Base-by-base conservation (phyloP, 2,888 invertebrate species). In the Venusia cambrica region DNA sequence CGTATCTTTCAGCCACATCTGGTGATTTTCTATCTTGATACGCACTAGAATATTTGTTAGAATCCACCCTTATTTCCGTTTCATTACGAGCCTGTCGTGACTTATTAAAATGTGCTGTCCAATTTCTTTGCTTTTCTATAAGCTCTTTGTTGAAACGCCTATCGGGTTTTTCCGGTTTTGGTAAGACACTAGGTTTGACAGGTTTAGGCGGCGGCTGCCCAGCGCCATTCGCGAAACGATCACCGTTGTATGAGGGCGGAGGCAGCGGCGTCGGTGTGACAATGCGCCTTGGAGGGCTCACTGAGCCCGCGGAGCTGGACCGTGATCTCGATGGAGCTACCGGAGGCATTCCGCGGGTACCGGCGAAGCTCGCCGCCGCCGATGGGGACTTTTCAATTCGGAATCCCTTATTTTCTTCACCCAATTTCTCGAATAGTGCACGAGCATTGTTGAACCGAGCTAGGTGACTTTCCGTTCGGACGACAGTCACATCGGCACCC, bases 371-470 rank as follows among this genome's bases (percentile, higher is more conserved):
- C 45, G 69, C 88, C 63, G 70, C 90, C 59, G 74, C 90, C 59
- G 70, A 90, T 51, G 72, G 89, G 69, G 75, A 91, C 83, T 88
- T 88, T 38, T 91, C 91, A 38, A 91, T 88, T 48, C 76, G 74
- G 54, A 84, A 83, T 29, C 89, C 84, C 51, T 90, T 90, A 73
- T 92, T 90, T 72, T 94, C 92, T 73, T 93, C 90, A 55, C 95
- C 93, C 48, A 97, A 88, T 67, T 96, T 96, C 74, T 97, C 97
- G 73, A 97, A 97, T 35, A 97, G 89, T 19, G 97, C 97, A 45
- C 96, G 89, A 1, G 97, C 97, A 74, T 94, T 96, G 74, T 97
- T 96, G 73, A 97, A 97, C 44, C 95, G 88, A n/a, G 96, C 93
- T 60, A 95, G 91, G 71, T 96, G 96, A 61, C 95, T 95, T 79